A percentile compares a stretch with the other conserved stretches of the same genome.
Conservation (phyloP, 2,888 invertebrate species). For the Melipona bicolor region DNA sequence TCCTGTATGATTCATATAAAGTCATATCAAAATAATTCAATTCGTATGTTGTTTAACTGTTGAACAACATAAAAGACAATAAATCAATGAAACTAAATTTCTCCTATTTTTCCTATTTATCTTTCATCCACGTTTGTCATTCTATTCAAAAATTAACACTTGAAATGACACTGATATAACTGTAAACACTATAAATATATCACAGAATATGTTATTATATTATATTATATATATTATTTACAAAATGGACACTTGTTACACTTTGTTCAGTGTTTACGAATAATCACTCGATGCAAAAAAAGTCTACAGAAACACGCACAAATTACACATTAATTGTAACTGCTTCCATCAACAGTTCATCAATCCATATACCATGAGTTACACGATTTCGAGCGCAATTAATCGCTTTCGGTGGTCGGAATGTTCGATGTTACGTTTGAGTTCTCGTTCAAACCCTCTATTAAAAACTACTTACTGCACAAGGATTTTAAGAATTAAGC, state of each 20-base stretch:
- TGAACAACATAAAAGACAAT: neutral
- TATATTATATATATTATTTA: no score
- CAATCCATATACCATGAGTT: no score
- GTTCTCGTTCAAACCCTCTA: rapidly evolving
- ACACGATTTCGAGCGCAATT: neutral
- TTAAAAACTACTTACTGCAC: neutral
- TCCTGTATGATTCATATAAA: neutral
- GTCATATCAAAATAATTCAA: neutral
- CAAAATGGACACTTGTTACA: neutral
- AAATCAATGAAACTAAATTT: no score
- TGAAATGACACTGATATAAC: neutral
- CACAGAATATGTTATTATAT: neutral
- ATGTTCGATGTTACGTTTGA: neutral
- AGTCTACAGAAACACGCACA: neutral
- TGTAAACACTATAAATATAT: neutral
- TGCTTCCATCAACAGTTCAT: neutral
- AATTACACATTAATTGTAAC: neutral
- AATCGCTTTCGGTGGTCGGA: neutral
- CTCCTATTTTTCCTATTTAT: neutral
- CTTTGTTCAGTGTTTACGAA: no score
- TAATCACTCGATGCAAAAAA: neutral
- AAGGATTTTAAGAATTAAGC: neutral
- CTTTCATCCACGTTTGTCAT: neutral
- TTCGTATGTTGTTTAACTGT: neutral
- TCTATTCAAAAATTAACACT: neutral